Base-by-base conservation (phyloP, 2,888 invertebrate species). In the Caenorhabditis sp. region DNA sequence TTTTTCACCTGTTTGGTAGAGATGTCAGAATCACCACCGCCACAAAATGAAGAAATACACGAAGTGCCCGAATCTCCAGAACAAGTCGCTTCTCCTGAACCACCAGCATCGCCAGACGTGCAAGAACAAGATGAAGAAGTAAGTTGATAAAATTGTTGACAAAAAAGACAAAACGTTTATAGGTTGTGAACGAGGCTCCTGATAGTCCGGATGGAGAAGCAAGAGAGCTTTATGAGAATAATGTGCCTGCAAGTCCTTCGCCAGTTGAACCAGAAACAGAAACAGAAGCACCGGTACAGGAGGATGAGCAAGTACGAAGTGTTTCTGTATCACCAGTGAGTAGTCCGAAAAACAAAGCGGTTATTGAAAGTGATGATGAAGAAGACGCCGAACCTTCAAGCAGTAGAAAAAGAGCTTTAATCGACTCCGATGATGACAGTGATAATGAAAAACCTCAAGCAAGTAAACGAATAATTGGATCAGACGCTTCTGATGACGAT, bases 401-500 rank as follows among this genome's bases (percentile, higher is more conserved):
- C 5, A 26, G 36, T 12, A 50, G 60, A 53, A 63, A 68, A 49
- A 53, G 69, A 54, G 61, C 50, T 36, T 50, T 73, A 1, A 57
- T 74, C n/a, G 72, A 69, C 65, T 76, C 76, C 0, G 70, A 71
- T 62, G 74, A 57, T 17, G 64, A 68, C 49, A 61, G 53, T 21
- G 61, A 61, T 31, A 4, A 49, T 6, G 61, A 61, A 14, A 27
- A 53, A 36, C 2, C 24, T 24, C 12, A 10, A 17, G 4, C 24
- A 26, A 68, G 53, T 24, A 61, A 57, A 55, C 27, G 50, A 17
- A 24, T 59, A 12, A 51, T 75, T 23, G 63, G 55, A 36, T 69
- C 82, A 1, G 83, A 84, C 57, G 79, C 78, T 14, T 74, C 73
- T n/a, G 83, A 83, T 57, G 78, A 76, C 24, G 83, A 81, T 37